These are phyloP conservation scores for Adrianichthys oophorus DNA, from an alignment of 2,797 vertebrate species.

Conservation along the genomic window DNA sequence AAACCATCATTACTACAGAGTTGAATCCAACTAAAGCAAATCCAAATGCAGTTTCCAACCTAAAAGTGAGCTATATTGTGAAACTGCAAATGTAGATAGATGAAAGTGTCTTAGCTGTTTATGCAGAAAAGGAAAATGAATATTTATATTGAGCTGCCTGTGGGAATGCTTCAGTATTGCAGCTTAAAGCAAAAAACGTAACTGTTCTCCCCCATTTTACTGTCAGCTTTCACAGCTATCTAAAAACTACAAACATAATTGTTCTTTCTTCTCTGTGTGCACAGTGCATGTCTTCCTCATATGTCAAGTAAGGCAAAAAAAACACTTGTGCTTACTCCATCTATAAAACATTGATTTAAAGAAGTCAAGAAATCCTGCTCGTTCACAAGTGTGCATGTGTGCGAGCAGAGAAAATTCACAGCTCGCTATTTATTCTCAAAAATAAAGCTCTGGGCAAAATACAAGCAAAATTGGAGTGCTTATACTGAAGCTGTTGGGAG, in stretches of 20 bases:
- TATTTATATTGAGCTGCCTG: conserved; percentile 70
- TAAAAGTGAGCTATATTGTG: conserved; percentile 45
- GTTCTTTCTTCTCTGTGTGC: conserved; percentile 20
- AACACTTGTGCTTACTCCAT: conserved; percentile 39
- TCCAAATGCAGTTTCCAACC: conserved; percentile 17
- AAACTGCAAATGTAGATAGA: conserved; percentile 54
- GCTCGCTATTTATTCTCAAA: conserved; percentile 62
- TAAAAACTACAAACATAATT: conserved; percentile 33
- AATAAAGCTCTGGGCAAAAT: conserved; percentile 65
- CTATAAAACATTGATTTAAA: conserved; percentile 41
- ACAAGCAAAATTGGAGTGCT: conserved; percentile 64
- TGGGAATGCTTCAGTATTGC: conserved; percentile 53
- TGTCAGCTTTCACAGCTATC: conserved; percentile 52
- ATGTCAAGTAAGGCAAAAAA: conserved; percentile 38
- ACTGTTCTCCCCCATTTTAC: conserved; percentile 37
- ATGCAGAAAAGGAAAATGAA: conserved; percentile 66
- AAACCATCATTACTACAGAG: background rate
- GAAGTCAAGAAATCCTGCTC: conserved; percentile 39
- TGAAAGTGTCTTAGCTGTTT: conserved; percentile 68
- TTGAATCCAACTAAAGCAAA: background rate
- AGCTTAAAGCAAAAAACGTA: conserved; percentile 52
- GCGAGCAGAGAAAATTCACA: conserved; percentile 60
- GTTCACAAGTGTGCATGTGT: conserved; percentile 28
- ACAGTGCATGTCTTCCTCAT: conserved; percentile 21
- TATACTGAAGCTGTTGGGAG: conserved; percentile 48